Base-by-base conservation (phyloP, 2,113 vertebrate species). In the Ancistrus triradiatus region DNA sequence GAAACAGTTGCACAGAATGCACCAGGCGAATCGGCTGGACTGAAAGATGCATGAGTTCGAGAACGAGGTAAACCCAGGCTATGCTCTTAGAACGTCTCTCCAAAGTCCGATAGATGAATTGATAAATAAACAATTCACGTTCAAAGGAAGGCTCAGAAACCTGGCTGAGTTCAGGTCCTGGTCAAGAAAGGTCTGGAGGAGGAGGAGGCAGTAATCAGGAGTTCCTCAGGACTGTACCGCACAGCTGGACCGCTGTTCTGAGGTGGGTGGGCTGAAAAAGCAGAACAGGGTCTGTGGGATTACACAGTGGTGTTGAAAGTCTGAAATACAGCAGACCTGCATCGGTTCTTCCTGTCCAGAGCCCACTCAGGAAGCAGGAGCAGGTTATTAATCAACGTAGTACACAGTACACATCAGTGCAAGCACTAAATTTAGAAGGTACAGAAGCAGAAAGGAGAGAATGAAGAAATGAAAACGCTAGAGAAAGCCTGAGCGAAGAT, bases 261-360 rank as follows among this genome's bases (percentile, higher is more conserved):
- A 74, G 18, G 60, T 81, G 77, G 83, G 80, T 84, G 84, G 81
- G 80, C 80, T 72, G 63, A 55, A 61, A 55, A 63, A 15, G 62
- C 74, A 63, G 75, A 83, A 83, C 81, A 69, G 8, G 75, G 60
- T 62, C 71, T 60, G 19, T 66, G 17, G 63, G 43, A 66, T 66
- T 63, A 5, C 13, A 7, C n/a, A 31, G 33, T 33, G 38, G 52
- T 67, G 50, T 37, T 73, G 25, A 71, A 71, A 75, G 51, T 43
- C 43, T 4, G 31, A 66, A 56, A 40, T 14, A 60, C 13, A 25
- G 69, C 56, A 67, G 27, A 40, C 40, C 44, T 40, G 63, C 8
- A 21, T 46, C 14, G 47, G 44, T 4, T 22, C 3, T 64, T 63
- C 4, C 52, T 37, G 19, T 24, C 3, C 15, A 11, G 2, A 46